These are phyloP conservation scores for Acanthosepion lycidas DNA, from an alignment of 2,888 invertebrate genomes.

Conservation along the genomic window DNA sequence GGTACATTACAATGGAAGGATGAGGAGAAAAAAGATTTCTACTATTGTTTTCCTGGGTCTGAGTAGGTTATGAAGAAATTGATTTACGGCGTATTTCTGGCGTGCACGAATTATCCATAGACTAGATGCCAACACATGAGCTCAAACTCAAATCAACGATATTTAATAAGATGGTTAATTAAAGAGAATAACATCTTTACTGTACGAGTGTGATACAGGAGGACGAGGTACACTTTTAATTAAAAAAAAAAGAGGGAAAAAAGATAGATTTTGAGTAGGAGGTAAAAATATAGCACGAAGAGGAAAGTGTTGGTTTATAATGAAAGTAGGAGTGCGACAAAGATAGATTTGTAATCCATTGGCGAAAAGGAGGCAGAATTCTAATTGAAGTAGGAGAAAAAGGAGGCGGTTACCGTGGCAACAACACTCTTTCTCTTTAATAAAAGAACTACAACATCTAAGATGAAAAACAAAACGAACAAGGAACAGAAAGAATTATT, in stretches of 20 bases:
- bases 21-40: background rate
- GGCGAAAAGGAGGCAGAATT: too few species aligned
- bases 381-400: too few species aligned
- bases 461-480: too few species aligned
- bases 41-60: background rate
- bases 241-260: background rate
- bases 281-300: background rate
- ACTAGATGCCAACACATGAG: background rate
- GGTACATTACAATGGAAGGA: background rate
- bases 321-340: background rate
- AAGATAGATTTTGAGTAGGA: background rate
- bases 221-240: background rate
- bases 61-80: too few species aligned
- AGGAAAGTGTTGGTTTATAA: background rate
- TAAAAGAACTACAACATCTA: too few species aligned
- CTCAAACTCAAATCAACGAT: background rate
- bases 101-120: background rate
- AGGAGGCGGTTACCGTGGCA: too few species aligned
- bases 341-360: background rate
- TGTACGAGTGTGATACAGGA: background rate
- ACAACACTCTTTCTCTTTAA: too few species aligned
- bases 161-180: background rate
- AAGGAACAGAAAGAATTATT: too few species aligned
- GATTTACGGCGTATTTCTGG: background rate
- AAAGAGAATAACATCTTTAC: background rate